A percentile compares a stretch with the other conserved stretches of the same genome.
These are phyloP conservation scores for Eclectus roratus DNA, from an alignment of 2,113 vertebrate genomes.

Conservation along the genomic window DNA sequence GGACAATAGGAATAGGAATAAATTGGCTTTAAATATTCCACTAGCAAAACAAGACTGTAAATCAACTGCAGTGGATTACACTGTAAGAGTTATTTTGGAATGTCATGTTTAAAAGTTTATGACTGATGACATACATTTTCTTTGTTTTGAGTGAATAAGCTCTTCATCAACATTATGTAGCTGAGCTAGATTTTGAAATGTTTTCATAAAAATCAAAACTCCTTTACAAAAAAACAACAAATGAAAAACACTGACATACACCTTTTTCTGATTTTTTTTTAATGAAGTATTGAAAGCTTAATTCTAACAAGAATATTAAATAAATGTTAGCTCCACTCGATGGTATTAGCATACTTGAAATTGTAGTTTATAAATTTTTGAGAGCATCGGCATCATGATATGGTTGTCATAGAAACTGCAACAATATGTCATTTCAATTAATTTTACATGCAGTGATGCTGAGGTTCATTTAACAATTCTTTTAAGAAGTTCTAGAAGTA, in stretches of 20 bases:
- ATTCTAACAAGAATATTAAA: constrained; percentile 59
- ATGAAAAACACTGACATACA: not conserved
- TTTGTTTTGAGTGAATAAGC: not conserved
- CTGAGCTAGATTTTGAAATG: not conserved
- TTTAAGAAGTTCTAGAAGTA: constrained; percentile 67
- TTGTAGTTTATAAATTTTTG: constrained; percentile 78
- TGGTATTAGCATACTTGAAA: constrained; percentile 72
- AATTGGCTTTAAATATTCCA: not conserved
- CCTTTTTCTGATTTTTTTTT: not conserved
- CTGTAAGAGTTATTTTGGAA: not conserved
- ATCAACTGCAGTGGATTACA: not conserved
- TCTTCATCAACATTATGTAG: not conserved
- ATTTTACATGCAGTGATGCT: constrained; percentile 69
- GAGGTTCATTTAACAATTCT: constrained; percentile 55
- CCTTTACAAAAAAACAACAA: not conserved
- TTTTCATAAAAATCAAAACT: not conserved
- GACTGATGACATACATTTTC: not conserved
- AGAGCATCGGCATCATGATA: constrained; percentile 75
- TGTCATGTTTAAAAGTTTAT: not conserved
- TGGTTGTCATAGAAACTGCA: constrained; percentile 80
- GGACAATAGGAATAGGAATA: constrained; percentile 9
- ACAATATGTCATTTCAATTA: constrained; percentile 80
- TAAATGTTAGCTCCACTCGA: constrained; percentile 60
- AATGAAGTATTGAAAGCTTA: constrained; percentile 49
- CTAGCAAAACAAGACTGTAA: not conserved